phyloP scores from a whole-genome alignment of 2,113 vertebrate species.

The Rhizomys pruinosus region DNA sequence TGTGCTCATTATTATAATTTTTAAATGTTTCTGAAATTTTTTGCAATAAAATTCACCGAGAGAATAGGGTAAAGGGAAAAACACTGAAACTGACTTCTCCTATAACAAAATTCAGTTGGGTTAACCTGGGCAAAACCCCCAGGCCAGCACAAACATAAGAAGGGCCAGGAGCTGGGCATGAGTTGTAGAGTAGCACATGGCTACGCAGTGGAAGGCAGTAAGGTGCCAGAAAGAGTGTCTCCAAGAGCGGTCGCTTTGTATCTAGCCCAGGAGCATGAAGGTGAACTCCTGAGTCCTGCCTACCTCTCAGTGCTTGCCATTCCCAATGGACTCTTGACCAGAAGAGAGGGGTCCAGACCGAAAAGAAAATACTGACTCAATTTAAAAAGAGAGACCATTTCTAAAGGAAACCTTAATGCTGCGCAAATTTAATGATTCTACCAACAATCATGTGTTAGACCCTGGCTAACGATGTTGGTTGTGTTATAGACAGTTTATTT shows the following conservation, averaged over 20 bases:
- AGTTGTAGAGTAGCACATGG: neutral
- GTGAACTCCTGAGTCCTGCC: neutral
- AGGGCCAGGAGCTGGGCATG: neutral
- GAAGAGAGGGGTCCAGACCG: neutral
- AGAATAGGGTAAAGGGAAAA: neutral
- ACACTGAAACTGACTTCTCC: neutral
- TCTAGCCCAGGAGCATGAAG: neutral
- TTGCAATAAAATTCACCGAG: conserved; percentile 39
- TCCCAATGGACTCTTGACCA: neutral
- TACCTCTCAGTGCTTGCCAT: neutral
- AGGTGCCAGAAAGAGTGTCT: neutral
- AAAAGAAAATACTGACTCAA: neutral
- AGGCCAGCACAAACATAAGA: neutral
- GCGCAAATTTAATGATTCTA: neutral
- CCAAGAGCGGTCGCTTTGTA: neutral
- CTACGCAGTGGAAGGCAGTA: neutral
- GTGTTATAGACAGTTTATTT: neutral
- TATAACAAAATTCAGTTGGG: neutral
- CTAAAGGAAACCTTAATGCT: neutral
- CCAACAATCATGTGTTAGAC: neutral
- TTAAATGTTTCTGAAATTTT: conserved; percentile 37
- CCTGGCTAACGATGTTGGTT: neutral
- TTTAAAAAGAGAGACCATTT: neutral
- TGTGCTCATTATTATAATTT: neutral
- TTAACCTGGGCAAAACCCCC: neutral